Conservation (phyloP, 2,113 vertebrate genomes). For the Neolamprologus variostigma region DNA sequence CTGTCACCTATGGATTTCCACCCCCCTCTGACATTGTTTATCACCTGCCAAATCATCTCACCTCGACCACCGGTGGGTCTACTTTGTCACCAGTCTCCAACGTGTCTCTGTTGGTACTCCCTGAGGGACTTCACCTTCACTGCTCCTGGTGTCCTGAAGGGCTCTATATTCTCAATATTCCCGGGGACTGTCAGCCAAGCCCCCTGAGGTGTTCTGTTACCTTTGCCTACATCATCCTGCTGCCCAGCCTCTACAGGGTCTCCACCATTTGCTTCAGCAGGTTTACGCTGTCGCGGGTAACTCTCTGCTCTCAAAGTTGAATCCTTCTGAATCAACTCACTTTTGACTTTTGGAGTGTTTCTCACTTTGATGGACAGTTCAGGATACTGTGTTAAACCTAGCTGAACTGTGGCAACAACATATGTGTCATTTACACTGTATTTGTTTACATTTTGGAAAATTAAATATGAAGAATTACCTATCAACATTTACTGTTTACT, state of each 20-base stretch:
- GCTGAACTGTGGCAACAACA: not conserved
- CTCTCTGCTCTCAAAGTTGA: not conserved
- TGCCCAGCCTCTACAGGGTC: rapidly evolving
- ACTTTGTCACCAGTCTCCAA: not conserved
- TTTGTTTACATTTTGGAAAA: not conserved
- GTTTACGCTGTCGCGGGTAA: rapidly evolving
- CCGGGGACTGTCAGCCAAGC: rapidly evolving
- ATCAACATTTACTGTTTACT: not conserved
- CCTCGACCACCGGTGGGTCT: rapidly evolving
- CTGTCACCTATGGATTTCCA: not conserved
- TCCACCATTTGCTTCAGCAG: not conserved
- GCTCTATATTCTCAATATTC: rapidly evolving
- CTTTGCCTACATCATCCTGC: not conserved
- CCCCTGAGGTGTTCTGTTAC: not conserved
- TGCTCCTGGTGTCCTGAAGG: rapidly evolving
- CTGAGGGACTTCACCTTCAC: not conserved
- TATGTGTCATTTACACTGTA: not conserved
- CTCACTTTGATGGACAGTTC: not conserved
- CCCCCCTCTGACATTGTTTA: rapidly evolving
- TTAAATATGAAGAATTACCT: rapidly evolving
- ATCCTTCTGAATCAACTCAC: not conserved
- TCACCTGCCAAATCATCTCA: not conserved
- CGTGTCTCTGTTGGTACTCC: not conserved
- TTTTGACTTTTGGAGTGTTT: not conserved
- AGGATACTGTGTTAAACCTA: not conserved